Base-by-base conservation (phyloP, 2,797 vertebrate species). In the Eremophila alpestris region DNA sequence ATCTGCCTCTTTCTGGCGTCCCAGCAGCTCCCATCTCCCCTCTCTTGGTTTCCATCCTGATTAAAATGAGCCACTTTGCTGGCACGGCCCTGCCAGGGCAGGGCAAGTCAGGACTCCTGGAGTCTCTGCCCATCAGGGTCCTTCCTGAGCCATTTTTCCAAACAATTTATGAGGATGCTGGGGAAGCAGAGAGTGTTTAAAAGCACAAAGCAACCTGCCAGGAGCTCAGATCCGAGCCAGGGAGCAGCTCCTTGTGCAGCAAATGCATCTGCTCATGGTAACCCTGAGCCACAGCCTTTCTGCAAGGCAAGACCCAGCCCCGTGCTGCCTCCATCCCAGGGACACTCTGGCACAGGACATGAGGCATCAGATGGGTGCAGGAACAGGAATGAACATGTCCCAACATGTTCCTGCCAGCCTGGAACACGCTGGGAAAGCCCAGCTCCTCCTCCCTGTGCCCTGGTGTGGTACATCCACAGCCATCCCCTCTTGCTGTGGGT, bases 291-390 rank as follows among this genome's bases (percentile, higher is more conserved):
- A 9, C 49, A 38, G 87, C 60, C 32, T 58, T 55, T 18, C 49
- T 63, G 71, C 3, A 2, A 30, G 46, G 43, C 38, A 30, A 21
- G 52, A 6, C 16, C 0, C 10, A 75, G 76, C 60, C 60, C 46
- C 7, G 29, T 6, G n/a, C 74, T 54, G 56, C 32, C 49, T 56
- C 80, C 64, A 26, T 5, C n/a, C 67, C 73, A 16, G 52, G 14
- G 36, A 49, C 22, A n/a, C 8, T 4, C 13, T 40, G 86, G 49
- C 32, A 49, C 74, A 46, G 70, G 36, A 62, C 17, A 10, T 0
- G 4, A 81, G 11, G n/a, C 19, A 16, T 7, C n/a, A 21, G 49
- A 56, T 3, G 1, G 5, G 3, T 0, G 2, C 4, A 16, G 55
- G 27, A 78, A 32, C 15, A 29, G 64, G 30, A 55, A 62, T 46